phyloP scores from a whole-genome alignment of 2,888 invertebrate genomes.

The Catocala sponsa region DNA sequence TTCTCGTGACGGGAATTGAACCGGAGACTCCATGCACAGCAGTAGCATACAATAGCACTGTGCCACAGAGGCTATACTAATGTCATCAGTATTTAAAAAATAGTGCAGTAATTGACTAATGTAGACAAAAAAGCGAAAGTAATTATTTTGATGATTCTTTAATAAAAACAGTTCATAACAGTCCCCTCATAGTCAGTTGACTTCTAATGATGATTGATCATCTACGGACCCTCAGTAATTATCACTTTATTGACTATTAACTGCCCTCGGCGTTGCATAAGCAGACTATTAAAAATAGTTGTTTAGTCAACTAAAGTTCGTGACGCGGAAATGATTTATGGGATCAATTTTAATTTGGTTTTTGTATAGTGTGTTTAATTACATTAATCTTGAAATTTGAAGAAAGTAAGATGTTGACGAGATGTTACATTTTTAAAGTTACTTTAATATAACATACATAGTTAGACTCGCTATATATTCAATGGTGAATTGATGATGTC shows the following conservation, averaged over 20 bases:
- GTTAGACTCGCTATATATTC: too few species aligned
- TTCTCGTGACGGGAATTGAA: too few species aligned
- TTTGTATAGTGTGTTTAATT: slow-evolving; percentile 33
- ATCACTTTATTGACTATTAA: slow-evolving; percentile 72
- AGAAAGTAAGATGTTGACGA: background rate
- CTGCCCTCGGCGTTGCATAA: slow-evolving; percentile 48
- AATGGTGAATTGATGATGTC: too few species aligned
- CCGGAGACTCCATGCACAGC: too few species aligned
- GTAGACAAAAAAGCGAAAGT: slow-evolving; percentile 14
- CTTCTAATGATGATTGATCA: slow-evolving; percentile 75
- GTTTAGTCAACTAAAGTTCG: slow-evolving; percentile 52
- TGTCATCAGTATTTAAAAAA: too few species aligned
- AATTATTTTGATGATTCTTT: slow-evolving; percentile 26
- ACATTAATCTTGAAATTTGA: slow-evolving; percentile 3
- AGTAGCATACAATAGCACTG: too few species aligned
- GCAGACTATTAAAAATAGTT: slow-evolving; percentile 66
- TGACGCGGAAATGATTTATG: slow-evolving; percentile 68
- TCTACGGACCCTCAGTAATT: slow-evolving; percentile 65
- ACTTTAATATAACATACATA: too few species aligned
- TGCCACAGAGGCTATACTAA: too few species aligned
- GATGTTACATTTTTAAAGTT: background rate
- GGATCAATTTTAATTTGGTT: slow-evolving; percentile 39
- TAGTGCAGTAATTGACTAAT: background rate
- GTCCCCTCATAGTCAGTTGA: slow-evolving; percentile 36
- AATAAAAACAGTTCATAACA: slow-evolving; percentile 29